These are phyloP conservation scores for Enteromius unitaeniatus DNA, from an alignment of 2,797 vertebrate genomes.

Conservation along the genomic window DNA sequence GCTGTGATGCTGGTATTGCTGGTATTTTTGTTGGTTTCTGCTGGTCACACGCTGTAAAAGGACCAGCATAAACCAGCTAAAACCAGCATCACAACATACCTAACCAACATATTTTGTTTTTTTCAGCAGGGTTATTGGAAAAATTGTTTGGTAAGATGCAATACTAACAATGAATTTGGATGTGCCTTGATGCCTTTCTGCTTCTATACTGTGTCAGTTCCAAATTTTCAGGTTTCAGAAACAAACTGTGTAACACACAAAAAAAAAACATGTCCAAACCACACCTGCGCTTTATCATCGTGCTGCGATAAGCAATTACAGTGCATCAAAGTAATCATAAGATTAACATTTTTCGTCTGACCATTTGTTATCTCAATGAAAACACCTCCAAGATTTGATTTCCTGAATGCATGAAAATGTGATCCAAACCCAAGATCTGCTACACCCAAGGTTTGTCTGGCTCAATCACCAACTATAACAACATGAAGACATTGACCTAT, in stretches of 20 bases:
- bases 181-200: neutral
- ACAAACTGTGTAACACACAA: neutral
- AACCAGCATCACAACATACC: too few species aligned
- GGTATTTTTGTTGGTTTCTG: too few species aligned
- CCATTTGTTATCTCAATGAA: neutral
- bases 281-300: neutral
- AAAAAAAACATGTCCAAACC: neutral
- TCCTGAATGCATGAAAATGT: neutral
- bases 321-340: neutral
- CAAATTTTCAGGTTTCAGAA: neutral
- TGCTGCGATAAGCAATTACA: neutral
- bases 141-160: neutral
- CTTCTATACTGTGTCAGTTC: neutral
- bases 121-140: neutral
- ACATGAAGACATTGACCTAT: constrained; percentile 15
- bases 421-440: neutral
- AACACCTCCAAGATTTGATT: constrained; percentile 17
- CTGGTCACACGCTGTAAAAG: too few species aligned
- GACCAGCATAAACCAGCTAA: too few species aligned
- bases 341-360: neutral
- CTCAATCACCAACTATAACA: constrained; percentile 7
- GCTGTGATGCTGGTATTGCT: too few species aligned
- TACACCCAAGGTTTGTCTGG: constrained; percentile 5
- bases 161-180: neutral
- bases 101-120: too few species aligned